Evolutionary conservation across 2,797 vertebrate genomes (phyloP).

Genomic region (Cyprinella venusta): DNA sequence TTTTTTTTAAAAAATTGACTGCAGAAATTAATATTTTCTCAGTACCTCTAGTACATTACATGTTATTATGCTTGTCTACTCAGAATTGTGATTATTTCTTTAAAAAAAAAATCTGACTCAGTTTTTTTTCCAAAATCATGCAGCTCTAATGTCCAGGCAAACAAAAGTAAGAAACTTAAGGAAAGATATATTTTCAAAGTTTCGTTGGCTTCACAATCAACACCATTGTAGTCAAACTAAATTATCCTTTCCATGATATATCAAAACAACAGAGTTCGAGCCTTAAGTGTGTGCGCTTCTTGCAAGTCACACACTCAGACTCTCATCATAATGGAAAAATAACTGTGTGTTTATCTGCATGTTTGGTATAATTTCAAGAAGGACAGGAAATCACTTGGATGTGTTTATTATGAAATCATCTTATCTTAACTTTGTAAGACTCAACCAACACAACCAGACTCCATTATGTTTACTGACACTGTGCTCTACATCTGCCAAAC

Average conservation of each 20-base stretch:
- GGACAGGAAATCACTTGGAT: conserved; percentile 7
- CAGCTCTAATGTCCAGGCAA: not conserved
- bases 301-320: not conserved
- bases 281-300: not conserved
- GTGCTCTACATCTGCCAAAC: conserved; percentile 8
- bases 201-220: not conserved
- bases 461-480: conserved; percentile 18
- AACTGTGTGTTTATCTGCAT: conserved; percentile 17
- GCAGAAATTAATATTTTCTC: not conserved
- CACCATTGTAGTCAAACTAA: not conserved
- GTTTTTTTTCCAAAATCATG: not conserved
- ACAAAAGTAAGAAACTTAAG: not conserved
- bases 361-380: conserved; percentile 26
- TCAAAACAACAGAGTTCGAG: not conserved
- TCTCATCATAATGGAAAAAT: not conserved
- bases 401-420: conserved; percentile 28
- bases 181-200: not conserved
- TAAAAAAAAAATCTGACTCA: no score
- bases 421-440: conserved; percentile 1
- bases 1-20: not conserved
- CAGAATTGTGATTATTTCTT: not conserved
- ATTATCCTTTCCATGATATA: not conserved
- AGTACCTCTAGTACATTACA: not conserved
- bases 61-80: not conserved
- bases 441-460: not conserved